Evolutionary conservation across 2,888 invertebrate species (phyloP), one percentile per base, ranked within the genome.

Genomic region (Fragum fragum): DNA sequence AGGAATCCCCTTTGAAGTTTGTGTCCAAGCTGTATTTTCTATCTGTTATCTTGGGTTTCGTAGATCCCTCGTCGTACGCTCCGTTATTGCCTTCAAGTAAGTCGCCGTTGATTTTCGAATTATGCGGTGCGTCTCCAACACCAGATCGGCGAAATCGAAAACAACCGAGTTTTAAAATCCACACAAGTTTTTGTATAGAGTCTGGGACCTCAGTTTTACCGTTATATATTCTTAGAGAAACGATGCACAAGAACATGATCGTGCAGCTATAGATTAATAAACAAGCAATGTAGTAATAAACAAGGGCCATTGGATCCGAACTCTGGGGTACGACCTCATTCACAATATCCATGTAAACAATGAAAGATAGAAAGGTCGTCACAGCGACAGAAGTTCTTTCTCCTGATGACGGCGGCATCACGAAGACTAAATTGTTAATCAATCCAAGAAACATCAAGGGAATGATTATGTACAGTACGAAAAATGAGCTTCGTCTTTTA

Each of bases 341-440:
- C 0, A 86, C 59, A 1, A 79, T 75, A 11, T 73, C 29, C 79
- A 83, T 81, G 29, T 74, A 86, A 0, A 86, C 86, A 14, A 83
- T 66, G 55, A 86, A 86, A 5, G 86, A 79, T 59, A 86, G 39
- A 42, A 81, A 83, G 36, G 73, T 70, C 6, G 86, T 86, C 23
- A 86, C 72, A 0, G 83, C 81, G 36, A 81, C 81, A 0, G 81
- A 81, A 2, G 66, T 79, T 5, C 83, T 53, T 59, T 86, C 86
- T 2, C 86, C 86, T 6, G 83, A 80, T 21, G 47, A 39, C 6
- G 77, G 55, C 7, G 86, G 86, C 70, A 86, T 76, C 2, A 76
- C 28, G 70, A 86, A 79, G 14, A 86, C 83, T 14, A 83, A 36
- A 14, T 70, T 73, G 39, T 83, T 83, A 1, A 83, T 32, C 2